Percentiles rank a stretch among this genome's conserved stretches.
These are phyloP conservation scores for Champsocephalus gunnari DNA, from an alignment of 2,797 vertebrate genomes.

Conservation along the genomic window DNA sequence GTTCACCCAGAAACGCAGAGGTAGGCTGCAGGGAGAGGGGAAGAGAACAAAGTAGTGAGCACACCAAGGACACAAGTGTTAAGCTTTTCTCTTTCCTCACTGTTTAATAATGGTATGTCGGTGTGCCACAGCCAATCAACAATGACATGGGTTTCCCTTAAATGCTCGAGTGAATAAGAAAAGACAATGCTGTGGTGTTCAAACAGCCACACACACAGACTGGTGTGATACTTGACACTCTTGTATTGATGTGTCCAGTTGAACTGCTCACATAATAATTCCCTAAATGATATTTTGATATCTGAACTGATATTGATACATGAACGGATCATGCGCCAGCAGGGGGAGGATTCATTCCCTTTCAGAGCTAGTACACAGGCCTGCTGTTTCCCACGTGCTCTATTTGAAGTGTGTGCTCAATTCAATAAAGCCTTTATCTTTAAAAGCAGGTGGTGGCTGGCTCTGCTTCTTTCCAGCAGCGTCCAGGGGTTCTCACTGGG, in stretches of 20 bases:
- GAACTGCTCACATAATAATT: slow-evolving; percentile 61
- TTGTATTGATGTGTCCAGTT: slow-evolving; percentile 22
- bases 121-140: not conserved
- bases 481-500: slow-evolving; percentile 68
- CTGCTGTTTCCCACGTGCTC: slow-evolving; percentile 63
- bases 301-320: slow-evolving; percentile 26
- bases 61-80: not conserved
- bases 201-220: slow-evolving; percentile 32
- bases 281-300: slow-evolving; percentile 60
- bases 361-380: slow-evolving; percentile 55
- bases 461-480: slow-evolving; percentile 59
- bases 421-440: slow-evolving; percentile 81
- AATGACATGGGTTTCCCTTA: not conserved
- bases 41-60: slow-evolving; percentile 13
- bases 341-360: slow-evolving; percentile 68
- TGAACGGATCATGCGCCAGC: slow-evolving; percentile 59
- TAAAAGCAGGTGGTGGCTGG: slow-evolving; percentile 74
- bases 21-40: slow-evolving; percentile 85
- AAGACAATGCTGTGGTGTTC: slow-evolving; percentile 8
- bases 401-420: slow-evolving; percentile 72
- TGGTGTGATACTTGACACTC: too few relatives aligned
- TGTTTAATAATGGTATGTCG: not conserved
- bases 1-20: slow-evolving; percentile 99
- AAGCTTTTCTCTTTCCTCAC: not conserved
- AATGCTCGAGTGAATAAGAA: not conserved